Evolutionary conservation across 2,797 vertebrate species (phyloP), one percentile per base, ranked within the genome.

Genomic region (Gadopsis bispinosus): DNA sequence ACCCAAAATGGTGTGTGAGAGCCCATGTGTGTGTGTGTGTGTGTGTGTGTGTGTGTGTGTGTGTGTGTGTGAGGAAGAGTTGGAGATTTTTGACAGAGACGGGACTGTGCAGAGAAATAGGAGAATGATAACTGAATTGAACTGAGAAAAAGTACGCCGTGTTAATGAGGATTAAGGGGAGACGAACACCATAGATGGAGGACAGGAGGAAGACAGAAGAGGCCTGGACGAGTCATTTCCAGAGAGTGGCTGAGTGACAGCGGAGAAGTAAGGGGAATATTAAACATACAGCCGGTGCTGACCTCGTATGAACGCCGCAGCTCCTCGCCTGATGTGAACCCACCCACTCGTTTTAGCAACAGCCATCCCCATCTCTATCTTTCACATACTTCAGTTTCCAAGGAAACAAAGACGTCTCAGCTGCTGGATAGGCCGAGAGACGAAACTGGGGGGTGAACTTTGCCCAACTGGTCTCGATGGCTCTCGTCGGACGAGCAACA

Each of bases 381-480:
- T 72, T 43, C 67, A 63, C 68, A 56, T 54, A 60, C 63, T 74
- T 78, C 69, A 9, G 80, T 85, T 87, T 81, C 79, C 85, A 84
- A 67, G 86, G 84, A 83, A 85, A 91, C 85, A 68, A 76, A 75
- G 39, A 75, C 20, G 35, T 79, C 45, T 60, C 53, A 22, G 63
- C 31, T 50, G 20, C 53, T 41, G 41, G 73, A 54, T 4, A 7
- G 69, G 75, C 62, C 17, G 43, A 22, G 31, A 77, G 33, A 61
- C 7, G 4, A 66, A 75, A 63, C 8, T 14, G 47, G 71, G 35
- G 59, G 51, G 22, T 17, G 69, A 75, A 68, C 60, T 59, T 60
- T 37, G 4, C 50, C 64, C 65, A 12, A 60, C 61, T 33, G 39
- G 19, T 51, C 73, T 73, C 3, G 11, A 71, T 41, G 75, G 62